These are phyloP conservation scores for Chlamydotis undulata DNA, from an alignment of 2,113 vertebrate genomes.

Conservation along the genomic window DNA sequence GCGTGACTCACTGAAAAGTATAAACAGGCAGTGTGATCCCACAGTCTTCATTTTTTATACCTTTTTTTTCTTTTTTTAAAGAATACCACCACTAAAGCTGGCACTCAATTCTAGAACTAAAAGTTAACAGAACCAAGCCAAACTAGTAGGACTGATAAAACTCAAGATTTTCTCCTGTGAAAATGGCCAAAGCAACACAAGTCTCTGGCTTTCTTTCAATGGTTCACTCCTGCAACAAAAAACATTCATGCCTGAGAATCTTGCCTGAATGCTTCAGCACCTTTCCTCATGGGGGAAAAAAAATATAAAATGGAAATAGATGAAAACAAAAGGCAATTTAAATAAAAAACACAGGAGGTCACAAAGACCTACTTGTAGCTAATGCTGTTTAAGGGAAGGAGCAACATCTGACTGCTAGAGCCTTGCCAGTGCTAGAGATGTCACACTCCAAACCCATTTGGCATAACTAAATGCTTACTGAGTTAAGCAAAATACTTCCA, in stretches of 20 bases:
- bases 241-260: neutral
- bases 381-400: neutral
- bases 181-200: neutral
- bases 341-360: neutral
- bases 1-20: neutral
- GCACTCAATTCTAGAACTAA: neutral
- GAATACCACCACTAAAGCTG: neutral
- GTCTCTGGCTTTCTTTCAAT: neutral
- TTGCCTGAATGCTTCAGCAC: neutral
- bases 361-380: neutral
- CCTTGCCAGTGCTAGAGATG: neutral
- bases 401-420: neutral
- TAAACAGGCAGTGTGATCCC: neutral
- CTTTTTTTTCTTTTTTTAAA: neutral
- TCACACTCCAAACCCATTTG: neutral
- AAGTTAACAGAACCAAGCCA: neutral
- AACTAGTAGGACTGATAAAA: neutral
- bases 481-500: neutral
- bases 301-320: neutral
- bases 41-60: neutral
- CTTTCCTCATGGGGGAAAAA: neutral
- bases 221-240: neutral
- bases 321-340: neutral
- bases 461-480: neutral
- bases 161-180: neutral